Percentiles rank a stretch among this genome's conserved stretches.
phyloP scores from a whole-genome alignment of 2,797 vertebrate species.

The Sylvia borin region DNA sequence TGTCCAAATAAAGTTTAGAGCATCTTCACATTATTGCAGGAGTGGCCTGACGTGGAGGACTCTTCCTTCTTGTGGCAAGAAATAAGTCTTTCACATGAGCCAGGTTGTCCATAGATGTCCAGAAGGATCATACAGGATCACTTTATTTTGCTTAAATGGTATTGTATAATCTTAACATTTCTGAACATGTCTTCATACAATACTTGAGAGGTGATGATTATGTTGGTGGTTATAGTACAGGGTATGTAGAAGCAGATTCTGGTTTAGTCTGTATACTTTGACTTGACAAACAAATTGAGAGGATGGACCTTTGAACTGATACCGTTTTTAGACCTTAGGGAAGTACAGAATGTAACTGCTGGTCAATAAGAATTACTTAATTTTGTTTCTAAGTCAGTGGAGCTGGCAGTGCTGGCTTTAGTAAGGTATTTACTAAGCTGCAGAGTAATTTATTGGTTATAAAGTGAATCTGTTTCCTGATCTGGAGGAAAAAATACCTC shows the following conservation, averaged over 20 bases:
- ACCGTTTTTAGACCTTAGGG: neutral
- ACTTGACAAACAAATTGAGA: neutral
- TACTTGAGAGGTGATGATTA: neutral
- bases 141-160: neutral
- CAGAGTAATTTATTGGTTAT: neutral
- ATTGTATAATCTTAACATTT: neutral
- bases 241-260: neutral
- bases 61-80: neutral
- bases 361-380: neutral
- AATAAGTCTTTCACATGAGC: neutral
- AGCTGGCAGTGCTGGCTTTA: neutral
- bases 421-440: neutral
- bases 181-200: neutral
- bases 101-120: neutral
- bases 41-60: neutral
- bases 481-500: neutral
- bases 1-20: neutral
- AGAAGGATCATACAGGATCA: neutral
- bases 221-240: neutral
- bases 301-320: slow-evolving; percentile 22
- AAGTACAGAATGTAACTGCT: neutral
- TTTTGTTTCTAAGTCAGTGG: neutral
- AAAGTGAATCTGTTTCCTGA: neutral
- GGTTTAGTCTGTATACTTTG: neutral
- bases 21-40: neutral